These are phyloP conservation scores for Cydia pomonella DNA, from an alignment of 1,140 invertebrate species.

Conservation along the genomic window DNA sequence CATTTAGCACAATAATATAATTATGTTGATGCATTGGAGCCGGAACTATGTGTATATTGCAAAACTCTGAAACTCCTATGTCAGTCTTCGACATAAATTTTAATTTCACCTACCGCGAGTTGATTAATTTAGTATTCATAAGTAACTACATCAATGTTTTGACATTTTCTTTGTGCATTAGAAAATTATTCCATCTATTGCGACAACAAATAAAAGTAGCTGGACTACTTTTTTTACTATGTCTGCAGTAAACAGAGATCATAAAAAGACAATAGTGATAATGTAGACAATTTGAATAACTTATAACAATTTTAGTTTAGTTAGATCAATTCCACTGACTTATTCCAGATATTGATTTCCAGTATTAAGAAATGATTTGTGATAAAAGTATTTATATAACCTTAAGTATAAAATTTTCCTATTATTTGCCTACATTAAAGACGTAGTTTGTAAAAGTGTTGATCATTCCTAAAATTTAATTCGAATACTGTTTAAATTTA, in stretches of 20 bases:
- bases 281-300: neutral
- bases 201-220: neutral
- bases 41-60: neutral
- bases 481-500: neutral
- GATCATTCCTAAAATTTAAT: neutral
- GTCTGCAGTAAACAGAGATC: neutral
- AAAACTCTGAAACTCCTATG: neutral
- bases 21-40: conserved; percentile 3
- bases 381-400: conserved; percentile 25
- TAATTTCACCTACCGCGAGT: neutral
- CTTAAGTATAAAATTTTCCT: neutral
- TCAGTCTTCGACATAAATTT: neutral
- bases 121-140: neutral
- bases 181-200: neutral
- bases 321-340: conserved; percentile 20
- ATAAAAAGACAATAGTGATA: neutral
- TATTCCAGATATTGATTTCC: conserved; percentile 1
- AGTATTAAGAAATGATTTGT: conserved; percentile 28
- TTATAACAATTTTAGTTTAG: conserved; percentile 18
- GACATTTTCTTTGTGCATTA: neutral
- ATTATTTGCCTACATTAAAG: neutral
- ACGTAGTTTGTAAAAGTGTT: neutral
- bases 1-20: conserved; percentile 6
- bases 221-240: neutral
- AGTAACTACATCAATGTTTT: neutral